These are phyloP conservation scores for Pachycephala philippinensis DNA, from an alignment of 2,113 vertebrate species.

Conservation along the genomic window DNA sequence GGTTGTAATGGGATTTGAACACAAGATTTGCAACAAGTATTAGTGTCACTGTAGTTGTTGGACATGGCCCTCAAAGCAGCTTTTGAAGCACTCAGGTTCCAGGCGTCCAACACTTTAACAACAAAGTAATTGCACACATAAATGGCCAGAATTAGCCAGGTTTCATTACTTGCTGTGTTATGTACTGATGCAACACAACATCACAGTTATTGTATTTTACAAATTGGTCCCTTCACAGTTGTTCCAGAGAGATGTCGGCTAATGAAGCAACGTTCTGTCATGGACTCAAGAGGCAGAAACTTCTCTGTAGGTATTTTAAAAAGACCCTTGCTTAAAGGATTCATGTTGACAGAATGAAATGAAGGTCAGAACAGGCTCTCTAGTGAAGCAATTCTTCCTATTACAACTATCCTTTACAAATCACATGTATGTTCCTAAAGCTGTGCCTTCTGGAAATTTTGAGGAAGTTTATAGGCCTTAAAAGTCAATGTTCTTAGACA, in stretches of 20 bases:
- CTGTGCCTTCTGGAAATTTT: background rate
- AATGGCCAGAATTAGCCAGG: background rate
- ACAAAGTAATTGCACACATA: background rate
- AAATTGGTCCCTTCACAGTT: background rate
- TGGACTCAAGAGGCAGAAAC: background rate
- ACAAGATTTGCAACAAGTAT: background rate
- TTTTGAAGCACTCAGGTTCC: background rate
- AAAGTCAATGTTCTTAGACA: background rate
- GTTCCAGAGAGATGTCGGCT: background rate
- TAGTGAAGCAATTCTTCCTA: background rate
- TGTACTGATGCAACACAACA: background rate
- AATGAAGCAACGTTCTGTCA: background rate
- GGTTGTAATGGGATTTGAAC: background rate
- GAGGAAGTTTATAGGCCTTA: background rate
- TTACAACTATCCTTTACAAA: background rate
- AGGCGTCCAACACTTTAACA: background rate
- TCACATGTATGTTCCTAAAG: background rate
- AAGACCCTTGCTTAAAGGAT: background rate
- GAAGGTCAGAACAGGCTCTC: background rate
- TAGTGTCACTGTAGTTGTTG: background rate
- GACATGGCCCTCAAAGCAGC: accelerated
- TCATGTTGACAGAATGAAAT: background rate
- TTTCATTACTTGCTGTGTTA: background rate
- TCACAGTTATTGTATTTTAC: background rate
- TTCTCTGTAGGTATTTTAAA: background rate